Evolutionary conservation across 2,888 invertebrate genomes (phyloP).

Genomic region (Stenodema calcarata): DNA sequence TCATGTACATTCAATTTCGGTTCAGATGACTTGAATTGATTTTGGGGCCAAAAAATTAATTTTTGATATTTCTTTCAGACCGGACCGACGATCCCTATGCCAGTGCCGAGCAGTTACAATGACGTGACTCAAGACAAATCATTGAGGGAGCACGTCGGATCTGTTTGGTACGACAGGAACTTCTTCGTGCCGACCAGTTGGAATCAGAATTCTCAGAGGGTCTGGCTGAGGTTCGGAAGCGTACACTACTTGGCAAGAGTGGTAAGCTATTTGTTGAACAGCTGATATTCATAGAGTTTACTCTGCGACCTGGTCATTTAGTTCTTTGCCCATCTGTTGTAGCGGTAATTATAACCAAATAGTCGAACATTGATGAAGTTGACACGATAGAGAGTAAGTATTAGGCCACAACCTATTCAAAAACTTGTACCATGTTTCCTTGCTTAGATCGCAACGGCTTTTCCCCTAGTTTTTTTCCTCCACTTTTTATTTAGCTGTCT

Average conservation of each 20-base stretch:
- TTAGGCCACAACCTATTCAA: too few species aligned
- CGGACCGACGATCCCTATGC: constrained; percentile 82
- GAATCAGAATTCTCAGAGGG: constrained; percentile 68
- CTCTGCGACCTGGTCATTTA: too few species aligned
- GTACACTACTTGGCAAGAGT: constrained; percentile 92
- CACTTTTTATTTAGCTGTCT: too few species aligned
- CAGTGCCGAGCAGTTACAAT: constrained; percentile 95
- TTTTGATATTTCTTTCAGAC: constrained; percentile 63
- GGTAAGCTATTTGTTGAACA: constrained; percentile 65
- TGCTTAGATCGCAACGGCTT: too few species aligned
- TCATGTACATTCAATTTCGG: too few species aligned
- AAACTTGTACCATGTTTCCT: too few species aligned
- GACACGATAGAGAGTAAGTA: too few species aligned
- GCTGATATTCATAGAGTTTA: too few species aligned
- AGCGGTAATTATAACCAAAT: too few species aligned
- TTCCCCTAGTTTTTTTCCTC: too few species aligned
- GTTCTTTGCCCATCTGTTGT: too few species aligned
- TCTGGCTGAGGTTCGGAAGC: constrained; percentile 90
- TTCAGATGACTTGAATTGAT: not conserved
- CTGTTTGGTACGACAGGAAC: constrained; percentile 97
- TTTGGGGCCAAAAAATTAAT: not conserved
- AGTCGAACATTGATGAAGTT: too few species aligned
- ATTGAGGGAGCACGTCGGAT: constrained; percentile 89
- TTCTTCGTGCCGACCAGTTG: constrained; percentile 83
- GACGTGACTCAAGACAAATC: constrained; percentile 84